phyloP scores from a whole-genome alignment of 2,113 vertebrate genomes.

The Cochlearius cochlearius region DNA sequence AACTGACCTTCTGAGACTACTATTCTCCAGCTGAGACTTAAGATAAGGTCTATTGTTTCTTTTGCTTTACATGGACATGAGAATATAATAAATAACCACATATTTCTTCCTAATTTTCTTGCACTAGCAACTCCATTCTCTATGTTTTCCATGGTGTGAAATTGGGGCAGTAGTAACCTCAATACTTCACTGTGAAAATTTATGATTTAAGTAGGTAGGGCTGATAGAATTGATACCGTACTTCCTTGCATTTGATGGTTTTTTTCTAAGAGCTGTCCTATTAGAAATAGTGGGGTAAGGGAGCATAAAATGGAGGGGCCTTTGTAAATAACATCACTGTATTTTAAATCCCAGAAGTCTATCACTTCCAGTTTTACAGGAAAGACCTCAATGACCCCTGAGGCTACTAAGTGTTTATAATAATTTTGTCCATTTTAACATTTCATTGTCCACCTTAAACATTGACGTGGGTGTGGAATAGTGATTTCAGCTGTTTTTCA shows the following conservation, averaged over 20 bases:
- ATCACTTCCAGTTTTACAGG: neutral
- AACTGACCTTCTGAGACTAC: neutral
- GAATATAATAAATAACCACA: neutral
- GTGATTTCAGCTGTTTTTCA: neutral
- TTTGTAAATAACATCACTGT: neutral
- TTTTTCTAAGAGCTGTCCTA: neutral
- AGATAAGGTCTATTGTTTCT: neutral
- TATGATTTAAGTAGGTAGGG: neutral
- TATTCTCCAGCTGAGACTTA: neutral
- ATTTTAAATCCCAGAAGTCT: neutral
- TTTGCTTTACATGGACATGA: neutral
- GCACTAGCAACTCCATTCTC: neutral
- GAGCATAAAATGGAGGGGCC: fast-evolving
- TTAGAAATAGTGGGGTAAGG: fast-evolving
- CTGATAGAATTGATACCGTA: neutral
- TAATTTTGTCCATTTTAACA: neutral
- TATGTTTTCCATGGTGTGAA: neutral
- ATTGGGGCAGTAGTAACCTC: neutral
- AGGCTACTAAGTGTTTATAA: neutral
- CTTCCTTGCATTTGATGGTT: fast-evolving
- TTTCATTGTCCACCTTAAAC: neutral
- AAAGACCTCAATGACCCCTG: neutral
- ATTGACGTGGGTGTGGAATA: neutral
- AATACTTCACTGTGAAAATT: neutral
- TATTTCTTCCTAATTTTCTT: neutral